Evolutionary conservation across 2,888 invertebrate species (phyloP), one percentile per base, ranked within the genome.

Genomic region (Liodrosophila aerea): DNA sequence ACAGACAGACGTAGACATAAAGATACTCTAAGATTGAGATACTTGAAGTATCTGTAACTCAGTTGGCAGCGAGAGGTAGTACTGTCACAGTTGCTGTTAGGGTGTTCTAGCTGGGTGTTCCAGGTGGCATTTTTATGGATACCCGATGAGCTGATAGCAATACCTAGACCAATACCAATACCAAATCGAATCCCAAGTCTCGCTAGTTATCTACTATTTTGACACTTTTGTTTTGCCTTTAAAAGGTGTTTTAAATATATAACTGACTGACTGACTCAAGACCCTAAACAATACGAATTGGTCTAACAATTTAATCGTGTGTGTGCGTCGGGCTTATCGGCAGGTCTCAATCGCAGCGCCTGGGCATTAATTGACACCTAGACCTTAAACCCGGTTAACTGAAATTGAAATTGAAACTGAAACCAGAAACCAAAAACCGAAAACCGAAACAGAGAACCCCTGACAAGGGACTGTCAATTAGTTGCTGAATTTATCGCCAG

Each of bases 161-260:
- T n/a, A n/a, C n/a, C n/a, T n/a, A n/a, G n/a, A n/a, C 40, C 40
- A 18, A 33, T 41, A 16, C 36, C 43, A 7, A 12, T 15, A 9
- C 31, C 56, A 27, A 53, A 36, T 37, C 61, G n/a, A n/a, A n/a
- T 36, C 44, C 34, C 57, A 37, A 43, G 43, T 13, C 7, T n/a
- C n/a, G 12, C 49, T 54, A 68, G 61, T 76, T 57, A 75, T 77
- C 61, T 61, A 46, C 64, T 85, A 67, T 83, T 85, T 83, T 85
- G 86, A 85, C 86, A 85, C 86, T 83, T 78, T 85, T 83, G 85
- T 77, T 71, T 67, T 57, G 85, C 52, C 81, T 69, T 22, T 76
- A 80, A 80, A 85, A 85, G 84, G 84, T 76, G 86, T 83, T 83
- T 85, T 62, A 76, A 78, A 80, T 83, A 82, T 54, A 54, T 82